These are phyloP conservation scores for Schizopygopsis malacanthus DNA, from an alignment of 2,797 vertebrate genomes.

Conservation along the genomic window DNA sequence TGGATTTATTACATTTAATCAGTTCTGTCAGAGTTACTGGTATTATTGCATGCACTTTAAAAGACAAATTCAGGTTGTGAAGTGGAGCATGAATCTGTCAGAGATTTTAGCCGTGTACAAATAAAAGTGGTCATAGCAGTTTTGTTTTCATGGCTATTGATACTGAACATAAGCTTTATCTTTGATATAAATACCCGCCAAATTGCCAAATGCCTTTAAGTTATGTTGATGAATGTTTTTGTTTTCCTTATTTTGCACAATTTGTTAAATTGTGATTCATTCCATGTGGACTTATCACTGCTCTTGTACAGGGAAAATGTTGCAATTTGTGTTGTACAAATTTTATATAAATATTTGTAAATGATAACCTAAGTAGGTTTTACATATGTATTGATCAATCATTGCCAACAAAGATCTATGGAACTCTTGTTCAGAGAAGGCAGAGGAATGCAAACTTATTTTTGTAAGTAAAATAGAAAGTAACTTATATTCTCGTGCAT, in stretches of 20 bases:
- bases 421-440: constrained; percentile 51
- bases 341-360: constrained; percentile 88
- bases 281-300: constrained; percentile 80
- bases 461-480: constrained; percentile 61
- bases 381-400: constrained; percentile 77
- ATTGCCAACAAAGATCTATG: constrained; percentile 72
- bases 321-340: constrained; percentile 85
- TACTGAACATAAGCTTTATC: constrained; percentile 76
- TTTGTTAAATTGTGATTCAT: constrained; percentile 80
- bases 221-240: constrained; percentile 79
- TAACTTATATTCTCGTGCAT: constrained; percentile 54
- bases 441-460: constrained; percentile 59
- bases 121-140: constrained; percentile 94
- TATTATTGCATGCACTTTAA: constrained; percentile 99
- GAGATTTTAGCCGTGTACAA: constrained; percentile 99
- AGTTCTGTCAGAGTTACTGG: constrained; percentile 82
- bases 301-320: constrained; percentile 83
- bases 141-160: constrained; percentile 75
- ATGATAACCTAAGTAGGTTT: constrained; percentile 80
- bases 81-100: constrained; percentile 97
- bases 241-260: constrained; percentile 71
- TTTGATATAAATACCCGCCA: constrained; percentile 79
- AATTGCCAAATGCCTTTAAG: constrained; percentile 84
- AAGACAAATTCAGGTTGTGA: constrained; percentile 95
- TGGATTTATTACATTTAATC: constrained; percentile 95